Evolutionary conservation across 2,888 invertebrate genomes (phyloP).

Genomic region (Aphidius colemani): DNA sequence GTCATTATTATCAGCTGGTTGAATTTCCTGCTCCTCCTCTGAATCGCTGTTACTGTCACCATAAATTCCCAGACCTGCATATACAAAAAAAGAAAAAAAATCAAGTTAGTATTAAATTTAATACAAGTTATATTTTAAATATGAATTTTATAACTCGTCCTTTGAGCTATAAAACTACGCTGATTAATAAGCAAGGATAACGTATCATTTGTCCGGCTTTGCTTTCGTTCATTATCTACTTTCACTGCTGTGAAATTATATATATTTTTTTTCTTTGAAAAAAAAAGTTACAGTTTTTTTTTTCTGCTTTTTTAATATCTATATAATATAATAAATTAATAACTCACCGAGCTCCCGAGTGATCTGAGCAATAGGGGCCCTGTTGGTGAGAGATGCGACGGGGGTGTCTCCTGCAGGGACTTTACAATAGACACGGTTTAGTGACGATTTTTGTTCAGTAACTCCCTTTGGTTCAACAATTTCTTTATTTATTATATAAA

Average conservation of each 20-base stretch:
- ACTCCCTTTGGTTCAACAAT: slow-evolving; percentile 12
- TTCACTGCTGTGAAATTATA: not conserved
- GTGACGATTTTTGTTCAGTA: slow-evolving; percentile 33
- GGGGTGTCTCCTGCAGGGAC: slow-evolving; percentile 64
- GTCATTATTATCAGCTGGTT: slow-evolving; percentile 59
- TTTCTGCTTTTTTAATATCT: not conserved
- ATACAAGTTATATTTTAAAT: no score
- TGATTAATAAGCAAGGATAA: not conserved
- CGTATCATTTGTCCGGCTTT: slow-evolving; percentile 6
- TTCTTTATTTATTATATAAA: slow-evolving; percentile 14
- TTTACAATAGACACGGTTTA: slow-evolving; percentile 58
- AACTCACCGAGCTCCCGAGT: slow-evolving; percentile 90
- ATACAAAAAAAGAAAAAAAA: slow-evolving; percentile 38
- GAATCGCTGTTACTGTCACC: slow-evolving; percentile 71
- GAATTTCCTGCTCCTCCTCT: slow-evolving; percentile 61
- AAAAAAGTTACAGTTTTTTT: not conserved
- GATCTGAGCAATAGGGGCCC: slow-evolving; percentile 87
- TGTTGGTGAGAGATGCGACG: slow-evolving; percentile 78
- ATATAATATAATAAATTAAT: slow-evolving; percentile 32
- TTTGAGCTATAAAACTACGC: no score
- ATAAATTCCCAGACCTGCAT: slow-evolving; percentile 83
- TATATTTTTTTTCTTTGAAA: no score
- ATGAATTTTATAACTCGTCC: no score
- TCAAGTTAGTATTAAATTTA: slow-evolving; percentile 25
- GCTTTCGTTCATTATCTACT: slow-evolving; percentile 3